phyloP scores from a whole-genome alignment of 2,113 vertebrate species.

The Lagopus leucura region DNA sequence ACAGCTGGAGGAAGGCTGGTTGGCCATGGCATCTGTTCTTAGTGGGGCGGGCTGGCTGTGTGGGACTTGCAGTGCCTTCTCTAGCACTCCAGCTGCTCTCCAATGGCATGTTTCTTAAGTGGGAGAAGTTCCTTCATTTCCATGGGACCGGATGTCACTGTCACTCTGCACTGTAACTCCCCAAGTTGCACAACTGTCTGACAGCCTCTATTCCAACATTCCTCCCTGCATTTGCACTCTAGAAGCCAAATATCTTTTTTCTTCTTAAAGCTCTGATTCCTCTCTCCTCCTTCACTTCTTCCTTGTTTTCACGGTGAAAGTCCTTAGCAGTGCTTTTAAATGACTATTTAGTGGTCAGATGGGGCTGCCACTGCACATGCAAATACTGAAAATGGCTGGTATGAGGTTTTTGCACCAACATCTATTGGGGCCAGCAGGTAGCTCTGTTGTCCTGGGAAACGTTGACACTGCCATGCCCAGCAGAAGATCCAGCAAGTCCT shows the following conservation, averaged over 20 bases:
- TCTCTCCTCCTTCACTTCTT: not conserved
- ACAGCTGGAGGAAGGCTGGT: not conserved
- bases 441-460: not conserved
- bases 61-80: not conserved
- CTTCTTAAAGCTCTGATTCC: not conserved
- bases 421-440: not conserved
- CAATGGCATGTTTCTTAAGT: not conserved
- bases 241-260: not conserved
- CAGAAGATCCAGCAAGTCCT: not conserved
- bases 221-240: not conserved
- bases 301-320: not conserved
- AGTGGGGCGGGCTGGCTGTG: accelerated
- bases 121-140: not conserved
- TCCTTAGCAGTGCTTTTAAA: not conserved
- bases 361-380: not conserved
- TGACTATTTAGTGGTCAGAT: not conserved
- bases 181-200: not conserved
- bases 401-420: not conserved
- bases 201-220: not conserved
- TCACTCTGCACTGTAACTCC: not conserved
- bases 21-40: not conserved
- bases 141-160: not conserved
- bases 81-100: conserved; percentile 18
- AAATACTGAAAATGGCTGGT: not conserved
- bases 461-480: not conserved